Evolutionary conservation across 2,888 invertebrate species (phyloP).

Genomic region (Ceratothoa steindachneri): DNA sequence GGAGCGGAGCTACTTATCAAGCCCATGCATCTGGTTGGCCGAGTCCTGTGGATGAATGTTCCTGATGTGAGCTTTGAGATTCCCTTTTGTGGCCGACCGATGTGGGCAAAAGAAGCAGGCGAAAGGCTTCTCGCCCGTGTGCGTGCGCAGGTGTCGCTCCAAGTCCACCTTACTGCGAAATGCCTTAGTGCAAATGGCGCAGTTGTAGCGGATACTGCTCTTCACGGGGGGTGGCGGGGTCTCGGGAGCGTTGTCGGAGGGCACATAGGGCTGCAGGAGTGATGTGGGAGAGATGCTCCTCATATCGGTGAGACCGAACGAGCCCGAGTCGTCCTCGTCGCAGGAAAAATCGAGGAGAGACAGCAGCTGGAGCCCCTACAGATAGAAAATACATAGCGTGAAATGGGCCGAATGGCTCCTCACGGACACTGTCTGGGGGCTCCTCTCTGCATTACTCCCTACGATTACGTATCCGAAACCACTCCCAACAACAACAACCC

Average conservation of each 20-base stretch:
- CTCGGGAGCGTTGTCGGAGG: background rate
- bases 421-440: slow-evolving; percentile 2
- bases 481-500: too few species aligned
- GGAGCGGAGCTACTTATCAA: too few species aligned
- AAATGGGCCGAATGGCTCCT: background rate
- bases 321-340: background rate
- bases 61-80: slow-evolving; percentile 32
- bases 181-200: slow-evolving; percentile 28
- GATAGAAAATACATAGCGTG: slow-evolving; percentile 3
- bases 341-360: slow-evolving; percentile 9
- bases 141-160: slow-evolving; percentile 33
- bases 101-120: slow-evolving; percentile 30
- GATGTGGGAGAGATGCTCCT: background rate
- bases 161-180: slow-evolving; percentile 35
- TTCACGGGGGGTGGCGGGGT: background rate
- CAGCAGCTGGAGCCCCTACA: slow-evolving; percentile 13
- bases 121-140: slow-evolving; percentile 39
- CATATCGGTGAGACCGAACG: slow-evolving; percentile 3
- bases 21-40: background rate
- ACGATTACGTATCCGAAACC: too few species aligned
- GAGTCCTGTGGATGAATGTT: slow-evolving; percentile 23
- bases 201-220: slow-evolving; percentile 20
- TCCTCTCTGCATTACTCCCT: slow-evolving; percentile 5
- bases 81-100: slow-evolving; percentile 29
- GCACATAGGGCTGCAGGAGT: background rate